These are phyloP conservation scores for Chiloscyllium plagiosum DNA, from an alignment of 2,113 vertebrate species.

Conservation along the genomic window DNA sequence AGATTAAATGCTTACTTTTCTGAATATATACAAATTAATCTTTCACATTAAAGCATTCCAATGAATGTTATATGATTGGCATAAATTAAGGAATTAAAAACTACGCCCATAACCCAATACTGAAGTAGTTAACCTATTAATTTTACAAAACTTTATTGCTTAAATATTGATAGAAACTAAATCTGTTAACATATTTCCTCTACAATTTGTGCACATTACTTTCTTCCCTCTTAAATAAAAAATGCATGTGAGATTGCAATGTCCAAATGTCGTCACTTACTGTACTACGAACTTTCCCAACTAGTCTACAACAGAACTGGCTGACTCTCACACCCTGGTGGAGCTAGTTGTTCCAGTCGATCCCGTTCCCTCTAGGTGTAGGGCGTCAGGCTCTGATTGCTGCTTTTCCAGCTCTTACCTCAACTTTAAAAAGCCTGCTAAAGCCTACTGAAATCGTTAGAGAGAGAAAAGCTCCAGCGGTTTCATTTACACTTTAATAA, in stretches of 20 bases:
- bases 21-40: background rate
- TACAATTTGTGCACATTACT: slow-evolving; percentile 20
- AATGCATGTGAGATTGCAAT: slow-evolving; percentile 35
- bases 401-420: slow-evolving; percentile 37
- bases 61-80: slow-evolving; percentile 22
- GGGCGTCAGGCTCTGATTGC: slow-evolving; percentile 25
- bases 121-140: slow-evolving; percentile 3
- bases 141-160: background rate
- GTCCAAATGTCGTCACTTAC: slow-evolving; percentile 36
- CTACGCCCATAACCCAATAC: background rate
- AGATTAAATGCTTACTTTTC: slow-evolving; percentile 5
- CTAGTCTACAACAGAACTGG: slow-evolving; percentile 37
- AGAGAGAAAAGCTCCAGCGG: slow-evolving; percentile 37
- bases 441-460: slow-evolving; percentile 37
- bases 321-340: slow-evolving; percentile 37
- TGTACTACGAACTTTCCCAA: slow-evolving; percentile 37
- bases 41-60: slow-evolving; percentile 33
- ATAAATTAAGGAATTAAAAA: slow-evolving; percentile 20
- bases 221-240: slow-evolving; percentile 32
- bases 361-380: slow-evolving; percentile 30
- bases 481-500: slow-evolving; percentile 35
- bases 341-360: slow-evolving; percentile 37
- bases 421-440: slow-evolving; percentile 38
- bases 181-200: slow-evolving; percentile 28
- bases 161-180: background rate